Conservation (phyloP, 2,113 vertebrate genomes). For the Quiscalus mexicanus region DNA sequence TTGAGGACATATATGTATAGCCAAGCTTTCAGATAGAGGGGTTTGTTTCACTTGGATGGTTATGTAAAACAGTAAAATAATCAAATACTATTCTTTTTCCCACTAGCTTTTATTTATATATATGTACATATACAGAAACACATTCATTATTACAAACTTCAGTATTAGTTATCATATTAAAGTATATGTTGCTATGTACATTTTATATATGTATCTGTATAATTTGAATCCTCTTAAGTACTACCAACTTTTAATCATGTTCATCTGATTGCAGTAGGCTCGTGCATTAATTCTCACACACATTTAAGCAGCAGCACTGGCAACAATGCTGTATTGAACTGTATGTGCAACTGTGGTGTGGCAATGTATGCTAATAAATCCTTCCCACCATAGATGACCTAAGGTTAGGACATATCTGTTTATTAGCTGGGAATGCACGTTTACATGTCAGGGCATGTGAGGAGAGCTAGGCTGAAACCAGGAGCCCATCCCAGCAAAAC, state of each 20-base stretch:
- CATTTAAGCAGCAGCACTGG: neutral
- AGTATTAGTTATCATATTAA: neutral
- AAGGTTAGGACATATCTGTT: neutral
- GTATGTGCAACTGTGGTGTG: neutral
- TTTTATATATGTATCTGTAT: neutral
- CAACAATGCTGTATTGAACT: neutral
- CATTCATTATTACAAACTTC: neutral
- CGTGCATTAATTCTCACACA: neutral
- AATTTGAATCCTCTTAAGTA: neutral
- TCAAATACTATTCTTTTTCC: neutral
- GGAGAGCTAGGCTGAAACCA: neutral
- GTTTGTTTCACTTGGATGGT: neutral
- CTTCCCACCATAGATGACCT: neutral
- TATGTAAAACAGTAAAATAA: neutral
- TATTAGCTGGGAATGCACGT: neutral
- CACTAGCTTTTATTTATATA: neutral
- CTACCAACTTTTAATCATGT: neutral
- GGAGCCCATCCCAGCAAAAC: neutral
- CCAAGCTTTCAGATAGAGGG: neutral
- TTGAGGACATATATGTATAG: neutral
- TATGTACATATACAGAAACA: neutral
- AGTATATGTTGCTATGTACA: neutral
- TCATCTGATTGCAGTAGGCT: neutral
- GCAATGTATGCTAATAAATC: neutral
- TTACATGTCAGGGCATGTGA: neutral